Evolutionary conservation across 1,140 invertebrate species (phyloP).

Genomic region (Platyscapa corneri): DNA sequence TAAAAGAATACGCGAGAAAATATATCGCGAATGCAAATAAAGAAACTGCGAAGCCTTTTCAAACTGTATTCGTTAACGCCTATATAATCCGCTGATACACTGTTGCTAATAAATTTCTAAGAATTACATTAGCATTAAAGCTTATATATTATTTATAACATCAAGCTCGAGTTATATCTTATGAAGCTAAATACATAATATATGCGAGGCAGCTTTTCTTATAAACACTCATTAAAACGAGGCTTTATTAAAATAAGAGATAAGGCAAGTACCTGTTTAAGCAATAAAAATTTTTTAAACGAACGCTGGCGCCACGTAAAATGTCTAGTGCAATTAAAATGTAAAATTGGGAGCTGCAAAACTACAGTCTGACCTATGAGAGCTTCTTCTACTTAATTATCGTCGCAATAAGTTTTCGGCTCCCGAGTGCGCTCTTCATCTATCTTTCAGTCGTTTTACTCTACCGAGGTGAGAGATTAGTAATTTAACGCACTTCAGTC

Average conservation of each 20-base stretch:
- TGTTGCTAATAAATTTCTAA: not conserved
- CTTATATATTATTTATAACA: too few species aligned
- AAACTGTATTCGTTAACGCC: not conserved
- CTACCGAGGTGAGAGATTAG: slow-evolving; percentile 31
- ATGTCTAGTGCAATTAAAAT: not conserved
- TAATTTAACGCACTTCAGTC: slow-evolving; percentile 24
- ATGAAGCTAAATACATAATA: too few species aligned
- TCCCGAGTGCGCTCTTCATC: slow-evolving; percentile 21
- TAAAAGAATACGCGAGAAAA: too few species aligned
- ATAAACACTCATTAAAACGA: not conserved
- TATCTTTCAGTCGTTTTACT: slow-evolving; percentile 36
- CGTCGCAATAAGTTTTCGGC: not conserved
- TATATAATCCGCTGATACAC: not conserved
- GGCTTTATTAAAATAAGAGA: not conserved
- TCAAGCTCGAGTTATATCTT: too few species aligned
- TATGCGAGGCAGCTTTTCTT: too few species aligned
- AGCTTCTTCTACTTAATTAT: not conserved
- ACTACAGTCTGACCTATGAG: not conserved
- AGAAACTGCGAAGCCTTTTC: not conserved
- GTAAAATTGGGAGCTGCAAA: not conserved
- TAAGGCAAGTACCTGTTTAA: not conserved
- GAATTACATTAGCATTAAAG: not conserved
- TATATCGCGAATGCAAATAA: not conserved
- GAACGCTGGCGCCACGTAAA: too few species aligned
- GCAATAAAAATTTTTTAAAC: not conserved